Evolutionary conservation across 2,888 invertebrate species (phyloP), one percentile per base, ranked within the genome.

Genomic region (Auanema freiburgensis): DNA sequence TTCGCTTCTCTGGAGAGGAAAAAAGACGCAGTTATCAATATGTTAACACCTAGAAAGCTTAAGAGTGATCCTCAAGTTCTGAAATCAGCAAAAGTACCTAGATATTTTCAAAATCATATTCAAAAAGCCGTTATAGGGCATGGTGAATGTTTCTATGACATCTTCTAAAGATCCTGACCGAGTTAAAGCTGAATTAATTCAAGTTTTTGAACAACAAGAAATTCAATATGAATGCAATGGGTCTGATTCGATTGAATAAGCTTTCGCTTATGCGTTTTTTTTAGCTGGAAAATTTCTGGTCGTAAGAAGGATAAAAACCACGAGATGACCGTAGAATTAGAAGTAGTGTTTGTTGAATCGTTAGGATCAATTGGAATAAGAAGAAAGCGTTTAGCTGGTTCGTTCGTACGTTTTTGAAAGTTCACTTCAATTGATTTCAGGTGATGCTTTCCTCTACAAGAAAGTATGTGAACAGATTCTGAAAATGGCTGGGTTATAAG

Each of bases 391-490:
- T 43, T 57, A 18, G 44, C 57, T 42, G 57, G 25, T 44, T 16
- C 12, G 33, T 55, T 24, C 16, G 14, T 40, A n/a, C n/a, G 16
- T 21, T 8, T 21, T 46, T 21, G 0, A 46, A 8, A 8, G 16
- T 1, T 16, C 8, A 46, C 5, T 18, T 46, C 11, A 8, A 18
- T 24, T 12, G n/a, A 3, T 41, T 56, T 56, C 56, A 56, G 91
- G 91, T 0, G 90, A 91, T 82, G 89, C 90, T 1, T 91, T 91
- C 90, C 88, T 89, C 71, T 91, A 91, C 85, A 91, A 91, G 84
- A 88, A 88, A 71, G 88, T 91, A 41, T 90, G 90, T 83, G 90
- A 91, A 84, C 89, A 90, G 83, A 88, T 91, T 42, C 82, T 87
- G 25, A 64, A 69, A 12, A 74, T 80, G 76, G 77, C 79, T 40